phyloP scores from a whole-genome alignment of 2,797 vertebrate genomes.

The Hemitrygon akajei region DNA sequence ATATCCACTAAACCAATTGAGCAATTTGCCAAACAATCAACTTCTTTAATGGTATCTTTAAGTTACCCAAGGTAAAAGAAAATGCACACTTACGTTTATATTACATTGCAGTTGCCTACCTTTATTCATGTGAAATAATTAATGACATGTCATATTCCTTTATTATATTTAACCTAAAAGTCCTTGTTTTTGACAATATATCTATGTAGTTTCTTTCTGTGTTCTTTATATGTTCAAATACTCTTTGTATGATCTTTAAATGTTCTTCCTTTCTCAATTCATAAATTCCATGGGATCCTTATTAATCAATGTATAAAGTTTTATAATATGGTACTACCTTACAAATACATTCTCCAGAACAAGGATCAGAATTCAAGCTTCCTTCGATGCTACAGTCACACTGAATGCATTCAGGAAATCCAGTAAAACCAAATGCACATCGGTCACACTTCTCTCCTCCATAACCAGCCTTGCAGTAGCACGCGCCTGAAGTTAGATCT shows the following conservation, averaged over 20 bases:
- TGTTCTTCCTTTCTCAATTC: not conserved
- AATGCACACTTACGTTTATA: not conserved
- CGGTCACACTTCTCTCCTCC: constrained; percentile 72
- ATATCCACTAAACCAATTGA: not conserved
- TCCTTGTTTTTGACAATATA: no score
- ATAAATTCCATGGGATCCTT: not conserved
- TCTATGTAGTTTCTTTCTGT: not conserved
- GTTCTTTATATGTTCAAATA: no score
- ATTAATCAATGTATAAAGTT: not conserved
- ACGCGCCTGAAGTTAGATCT: constrained; percentile 79
- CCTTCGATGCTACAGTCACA: constrained; percentile 82
- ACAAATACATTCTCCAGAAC: constrained; percentile 75
- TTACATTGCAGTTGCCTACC: not conserved
- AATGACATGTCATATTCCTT: not conserved
- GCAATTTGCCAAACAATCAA: not conserved
- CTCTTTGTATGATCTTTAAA: not conserved
- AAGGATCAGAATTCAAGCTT: constrained; percentile 80
- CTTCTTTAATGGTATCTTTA: not conserved
- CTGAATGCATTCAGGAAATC: constrained; percentile 72
- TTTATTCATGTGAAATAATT: not conserved
- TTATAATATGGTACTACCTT: constrained; percentile 65
- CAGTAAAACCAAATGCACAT: constrained; percentile 77
- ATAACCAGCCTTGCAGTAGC: constrained; percentile 82
- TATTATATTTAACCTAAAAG: not conserved
- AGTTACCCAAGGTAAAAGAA: not conserved